Base-by-base conservation (phyloP, 2,888 invertebrate genomes). In the Nipponacmea schrenckii region DNA sequence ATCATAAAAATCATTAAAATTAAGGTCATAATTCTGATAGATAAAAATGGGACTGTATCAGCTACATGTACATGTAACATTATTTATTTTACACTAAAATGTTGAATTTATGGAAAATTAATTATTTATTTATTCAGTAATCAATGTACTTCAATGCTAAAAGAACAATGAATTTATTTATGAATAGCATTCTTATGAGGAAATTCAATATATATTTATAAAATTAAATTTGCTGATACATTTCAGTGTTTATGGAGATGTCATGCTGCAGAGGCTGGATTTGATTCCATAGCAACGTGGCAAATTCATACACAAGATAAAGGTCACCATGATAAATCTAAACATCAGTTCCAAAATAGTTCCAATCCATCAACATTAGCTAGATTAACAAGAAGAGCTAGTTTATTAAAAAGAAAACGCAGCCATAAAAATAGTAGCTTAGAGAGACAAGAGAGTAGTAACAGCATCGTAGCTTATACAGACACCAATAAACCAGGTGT, bases 271-370 rank as follows among this genome's bases (percentile, higher is more conserved):
- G 94, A 94, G 83, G 93, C 93, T 81, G 91, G 92, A 78, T 93
- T 93, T 89, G 92, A 93, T 82, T 93, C 93, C 74, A 91, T 91
- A 62, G 94, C 94, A 17, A 94, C 94, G 14, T 94, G 94, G 94
- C 92, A 92, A 84, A 92, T 94, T 78, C 93, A 94, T 88, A 90
- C 93, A 77, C 92, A 92, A 48, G 79, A 79, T 31, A 79, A 77
- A 63, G 68, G 68, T 20, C 71, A 73, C 48, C 79, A 79, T 56
- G 73, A 80, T 24, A 56, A 56, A 56, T 24, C 56, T 24, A 56
- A 56, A 56, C 81, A 83, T 67, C 80, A 80, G 62, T 65, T 70
- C 63, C 74, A 69, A 48, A 76, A 77, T 71, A 70, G 66, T 62
- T 62, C 65, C 56, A 65, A 64, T 14, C 62, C 65, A 15, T 82